These are phyloP conservation scores for Drosophila phalerata DNA, from an alignment of 2,888 invertebrate genomes.

Conservation along the genomic window DNA sequence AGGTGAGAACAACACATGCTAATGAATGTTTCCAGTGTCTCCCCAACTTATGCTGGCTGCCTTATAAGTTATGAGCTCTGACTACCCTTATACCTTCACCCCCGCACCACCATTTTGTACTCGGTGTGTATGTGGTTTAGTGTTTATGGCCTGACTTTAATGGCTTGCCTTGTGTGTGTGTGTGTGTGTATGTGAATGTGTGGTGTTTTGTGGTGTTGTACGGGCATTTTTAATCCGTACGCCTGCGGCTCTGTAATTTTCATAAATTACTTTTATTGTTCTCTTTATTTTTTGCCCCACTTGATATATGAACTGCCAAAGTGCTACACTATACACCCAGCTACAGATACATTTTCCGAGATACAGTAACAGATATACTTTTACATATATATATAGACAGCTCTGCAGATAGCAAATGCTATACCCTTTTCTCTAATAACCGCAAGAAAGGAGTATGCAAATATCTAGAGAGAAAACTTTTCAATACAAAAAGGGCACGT, in stretches of 20 bases:
- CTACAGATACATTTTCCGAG: conserved; percentile 13
- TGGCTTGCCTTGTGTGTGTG: conserved; percentile 30
- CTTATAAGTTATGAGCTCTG: conserved; percentile 69
- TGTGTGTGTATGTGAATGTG: background rate
- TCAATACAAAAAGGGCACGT: background rate
- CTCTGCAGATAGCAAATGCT: conserved; percentile 1
- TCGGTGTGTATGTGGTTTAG: conserved; percentile 56
- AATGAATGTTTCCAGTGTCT: conserved; percentile 66
- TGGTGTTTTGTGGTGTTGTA: conserved; percentile 29
- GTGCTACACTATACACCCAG: conserved; percentile 28
- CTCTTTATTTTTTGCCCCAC: conserved; percentile 34
- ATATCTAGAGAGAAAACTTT: background rate
- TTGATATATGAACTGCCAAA: conserved; percentile 80
- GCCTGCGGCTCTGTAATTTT: conserved; percentile 82
- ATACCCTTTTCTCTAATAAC: background rate
- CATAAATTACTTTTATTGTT: conserved; percentile 84
- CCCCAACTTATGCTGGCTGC: conserved; percentile 54
- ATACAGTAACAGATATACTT: background rate
- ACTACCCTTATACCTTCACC: conserved; percentile 2
- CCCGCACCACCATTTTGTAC: conserved; percentile 12
- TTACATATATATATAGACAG: conserved; percentile 2
- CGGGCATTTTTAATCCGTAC: conserved; percentile 75
- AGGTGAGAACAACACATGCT: conserved; percentile 65
- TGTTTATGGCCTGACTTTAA: conserved; percentile 71
- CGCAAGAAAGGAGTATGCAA: background rate